phyloP scores from a whole-genome alignment of 1,140 invertebrate genomes.

The Brachionus calyciflorus region DNA sequence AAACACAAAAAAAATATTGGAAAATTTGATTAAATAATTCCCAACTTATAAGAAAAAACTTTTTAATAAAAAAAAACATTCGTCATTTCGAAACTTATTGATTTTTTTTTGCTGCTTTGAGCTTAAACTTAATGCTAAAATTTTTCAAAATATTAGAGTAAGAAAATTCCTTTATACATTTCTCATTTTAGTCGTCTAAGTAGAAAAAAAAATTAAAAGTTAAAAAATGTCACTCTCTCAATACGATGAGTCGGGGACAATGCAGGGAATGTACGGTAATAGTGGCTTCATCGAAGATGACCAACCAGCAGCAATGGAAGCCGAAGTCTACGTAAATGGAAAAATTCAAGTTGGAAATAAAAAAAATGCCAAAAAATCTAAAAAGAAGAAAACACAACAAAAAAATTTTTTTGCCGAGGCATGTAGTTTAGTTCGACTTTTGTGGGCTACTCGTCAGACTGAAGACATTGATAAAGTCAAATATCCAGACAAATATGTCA shows the following conservation, averaged over 20 bases:
- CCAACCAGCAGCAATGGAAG: slow-evolving; percentile 31
- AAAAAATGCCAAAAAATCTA: slow-evolving; percentile 8
- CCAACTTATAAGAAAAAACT: too few relatives aligned
- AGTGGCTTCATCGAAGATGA: slow-evolving; percentile 29
- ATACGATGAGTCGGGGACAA: not conserved
- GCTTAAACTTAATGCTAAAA: too few relatives aligned
- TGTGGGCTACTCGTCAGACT: slow-evolving; percentile 60
- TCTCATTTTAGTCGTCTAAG: too few relatives aligned
- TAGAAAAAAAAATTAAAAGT: not conserved
- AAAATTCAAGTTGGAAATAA: not conserved
- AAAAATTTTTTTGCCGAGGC: not conserved
- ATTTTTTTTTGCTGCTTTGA: too few relatives aligned
- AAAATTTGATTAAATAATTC: too few relatives aligned
- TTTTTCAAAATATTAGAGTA: too few relatives aligned
- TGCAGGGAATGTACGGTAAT: not conserved
- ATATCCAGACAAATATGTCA: slow-evolving; percentile 58
- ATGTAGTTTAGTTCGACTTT: not conserved
- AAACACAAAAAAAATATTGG: too few relatives aligned
- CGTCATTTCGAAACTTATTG: too few relatives aligned
- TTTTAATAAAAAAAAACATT: too few relatives aligned
- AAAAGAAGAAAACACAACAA: slow-evolving; percentile 40
- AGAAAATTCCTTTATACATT: too few relatives aligned
- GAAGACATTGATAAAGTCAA: slow-evolving; percentile 53
- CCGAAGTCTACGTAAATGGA: slow-evolving; percentile 42
- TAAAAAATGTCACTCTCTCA: slow-evolving; percentile 29